A percentile compares a stretch with the other conserved stretches of the same genome.
phyloP scores from a whole-genome alignment of 1,140 invertebrate genomes.

The Mamestra configurata region DNA sequence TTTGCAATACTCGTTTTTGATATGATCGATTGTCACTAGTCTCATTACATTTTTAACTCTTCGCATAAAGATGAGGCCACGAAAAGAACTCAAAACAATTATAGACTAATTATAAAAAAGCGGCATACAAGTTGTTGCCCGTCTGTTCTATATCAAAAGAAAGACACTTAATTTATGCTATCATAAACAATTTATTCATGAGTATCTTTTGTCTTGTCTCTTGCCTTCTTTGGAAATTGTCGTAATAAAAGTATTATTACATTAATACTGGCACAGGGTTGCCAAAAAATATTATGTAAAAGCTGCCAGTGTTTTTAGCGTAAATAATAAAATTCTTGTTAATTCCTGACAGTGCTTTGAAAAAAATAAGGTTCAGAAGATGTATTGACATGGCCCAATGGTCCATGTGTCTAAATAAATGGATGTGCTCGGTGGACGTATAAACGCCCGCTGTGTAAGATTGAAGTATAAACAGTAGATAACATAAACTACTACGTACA shows the following conservation, averaged over 20 bases:
- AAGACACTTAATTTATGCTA: constrained; percentile 49
- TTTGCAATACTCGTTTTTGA: not conserved
- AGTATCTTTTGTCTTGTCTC: constrained; percentile 43
- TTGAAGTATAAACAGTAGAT: too few relatives aligned
- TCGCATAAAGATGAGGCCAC: too few relatives aligned
- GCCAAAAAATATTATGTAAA: not conserved
- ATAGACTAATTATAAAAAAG: too few relatives aligned
- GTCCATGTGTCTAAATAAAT: too few relatives aligned
- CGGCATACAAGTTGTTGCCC: constrained; percentile 24
- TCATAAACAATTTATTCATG: constrained; percentile 56
- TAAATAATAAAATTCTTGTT: not conserved
- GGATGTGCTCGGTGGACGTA: too few relatives aligned
- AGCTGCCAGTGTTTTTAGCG: not conserved
- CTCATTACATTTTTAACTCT: too few relatives aligned
- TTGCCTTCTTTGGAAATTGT: constrained; percentile 40
- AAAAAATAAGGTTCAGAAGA: too few relatives aligned
- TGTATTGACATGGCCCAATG: too few relatives aligned
- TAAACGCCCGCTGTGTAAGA: too few relatives aligned
- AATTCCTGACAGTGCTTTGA: too few relatives aligned
- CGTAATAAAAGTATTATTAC: constrained; percentile 50
- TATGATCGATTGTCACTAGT: not conserved
- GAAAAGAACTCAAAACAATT: too few relatives aligned
- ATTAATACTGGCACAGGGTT: constrained; percentile 1
- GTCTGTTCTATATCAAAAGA: constrained; percentile 15
- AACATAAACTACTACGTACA: too few relatives aligned